phyloP scores from a whole-genome alignment of 2,888 invertebrate genomes.

The Scaptomyza tumidula region DNA sequence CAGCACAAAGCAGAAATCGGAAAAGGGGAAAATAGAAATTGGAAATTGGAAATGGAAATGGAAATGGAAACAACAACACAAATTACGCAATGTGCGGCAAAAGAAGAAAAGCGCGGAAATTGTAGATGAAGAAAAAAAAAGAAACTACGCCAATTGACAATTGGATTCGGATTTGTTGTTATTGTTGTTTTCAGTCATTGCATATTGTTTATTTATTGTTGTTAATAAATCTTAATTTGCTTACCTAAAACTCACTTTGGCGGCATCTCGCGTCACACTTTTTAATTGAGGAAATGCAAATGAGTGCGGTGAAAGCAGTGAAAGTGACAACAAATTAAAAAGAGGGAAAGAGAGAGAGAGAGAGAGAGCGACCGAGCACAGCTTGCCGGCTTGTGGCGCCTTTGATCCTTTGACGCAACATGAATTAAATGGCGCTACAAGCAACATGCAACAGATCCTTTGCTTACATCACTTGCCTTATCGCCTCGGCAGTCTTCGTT shows the following conservation, averaged over 20 bases:
- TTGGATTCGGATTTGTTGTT: conserved; percentile 7
- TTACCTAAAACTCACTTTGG: conserved; percentile 70
- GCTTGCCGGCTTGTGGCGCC: conserved; percentile 70
- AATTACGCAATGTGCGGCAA: conserved; percentile 50
- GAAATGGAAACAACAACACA: conserved; percentile 3
- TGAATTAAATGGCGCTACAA: conserved; percentile 72
- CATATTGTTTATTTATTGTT: conserved; percentile 71
- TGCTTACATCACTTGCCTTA: conserved; percentile 58
- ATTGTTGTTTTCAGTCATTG: conserved; percentile 4
- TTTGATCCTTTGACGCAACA: conserved; percentile 82
- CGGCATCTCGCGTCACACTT: conserved; percentile 49
- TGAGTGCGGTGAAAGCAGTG: conserved; percentile 65
- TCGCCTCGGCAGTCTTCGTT: conserved; percentile 31
- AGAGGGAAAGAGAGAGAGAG: conserved; percentile 5
- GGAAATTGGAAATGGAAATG: conserved; percentile 13
- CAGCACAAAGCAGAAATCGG: conserved; percentile 47
- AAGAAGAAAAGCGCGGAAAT: conserved; percentile 52
- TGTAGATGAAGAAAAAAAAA: neutral
- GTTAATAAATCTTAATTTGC: conserved; percentile 80
- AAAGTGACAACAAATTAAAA: conserved; percentile 11
- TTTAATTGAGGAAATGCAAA: conserved; percentile 72
- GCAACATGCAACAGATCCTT: conserved; percentile 48
- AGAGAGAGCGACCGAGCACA: conserved; percentile 26
- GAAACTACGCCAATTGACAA: conserved; percentile 44
- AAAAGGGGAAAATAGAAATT: conserved; percentile 22